Conservation (phyloP, 2,113 vertebrate genomes). For the Myotis yumanensis region DNA sequence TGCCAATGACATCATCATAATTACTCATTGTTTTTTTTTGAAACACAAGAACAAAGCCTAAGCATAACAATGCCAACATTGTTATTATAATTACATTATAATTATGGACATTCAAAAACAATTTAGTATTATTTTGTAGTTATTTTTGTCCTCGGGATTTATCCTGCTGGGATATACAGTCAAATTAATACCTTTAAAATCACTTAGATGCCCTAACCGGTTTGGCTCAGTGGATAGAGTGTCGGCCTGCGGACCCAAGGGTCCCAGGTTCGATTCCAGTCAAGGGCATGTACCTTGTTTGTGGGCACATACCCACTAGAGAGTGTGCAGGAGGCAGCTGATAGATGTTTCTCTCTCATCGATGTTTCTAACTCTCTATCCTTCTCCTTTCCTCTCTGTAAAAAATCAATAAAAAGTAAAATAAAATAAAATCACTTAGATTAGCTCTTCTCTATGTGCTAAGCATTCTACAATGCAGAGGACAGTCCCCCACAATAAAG, state of each 20-base stretch:
- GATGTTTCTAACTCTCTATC: no score
- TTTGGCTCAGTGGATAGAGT: no score
- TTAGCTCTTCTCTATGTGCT: neutral
- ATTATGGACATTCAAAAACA: conserved; percentile 19
- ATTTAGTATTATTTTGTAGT: neutral
- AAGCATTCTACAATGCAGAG: neutral
- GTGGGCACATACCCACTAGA: no score
- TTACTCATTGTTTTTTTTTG: neutral
- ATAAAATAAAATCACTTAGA: no score
- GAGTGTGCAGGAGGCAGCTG: no score
- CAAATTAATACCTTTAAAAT: neutral
- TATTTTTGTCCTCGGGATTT: neutral
- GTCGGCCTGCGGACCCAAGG: no score
- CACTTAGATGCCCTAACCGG: neutral
- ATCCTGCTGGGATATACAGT: neutral
- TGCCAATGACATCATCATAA: neutral
- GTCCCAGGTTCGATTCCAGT: no score
- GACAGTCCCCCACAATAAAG: neutral
- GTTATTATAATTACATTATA: neutral
- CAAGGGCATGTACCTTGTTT: no score
- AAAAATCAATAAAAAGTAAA: no score
- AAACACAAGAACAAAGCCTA: neutral
- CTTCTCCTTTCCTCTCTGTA: no score
- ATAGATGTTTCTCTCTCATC: no score
- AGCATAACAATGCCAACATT: neutral